Base-by-base conservation (phyloP, 2,113 vertebrate species). In the Nipponia nippon region DNA sequence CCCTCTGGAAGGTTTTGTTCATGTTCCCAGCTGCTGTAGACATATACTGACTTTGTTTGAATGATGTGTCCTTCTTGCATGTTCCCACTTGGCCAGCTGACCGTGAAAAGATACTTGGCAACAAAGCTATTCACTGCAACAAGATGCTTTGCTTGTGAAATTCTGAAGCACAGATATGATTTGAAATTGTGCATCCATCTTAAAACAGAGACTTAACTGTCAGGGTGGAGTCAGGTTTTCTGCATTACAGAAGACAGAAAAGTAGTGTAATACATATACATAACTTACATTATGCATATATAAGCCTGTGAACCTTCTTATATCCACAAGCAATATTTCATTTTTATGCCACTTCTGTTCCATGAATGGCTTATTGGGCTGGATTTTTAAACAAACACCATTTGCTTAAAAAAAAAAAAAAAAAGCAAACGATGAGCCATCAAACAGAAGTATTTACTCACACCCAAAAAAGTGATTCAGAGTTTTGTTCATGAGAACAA, bases 71-170 rank as follows among this genome's bases (percentile, higher is more conserved):
- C 89, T 89, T 95, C 72, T 87, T 94, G 61, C 70, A 34, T 52
- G 61, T 34, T 85, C 90, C 85, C 75, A 90, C 70, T 85, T 63
- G 94, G 70, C 66, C 90, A 94, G 88, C 29, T 94, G 90, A 91
- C 90, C 4, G 0, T 94, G 73, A 66, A 89, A 80, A 72, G 42
- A 79, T 17, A 53, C 44, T 67, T 69, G 36, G 44, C 44, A 65
- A 75, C 13, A 75, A 46, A 85, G 58, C 32, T 67, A 79, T 76
- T 80, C 71, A n/a, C 66, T 53, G 66, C 71, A 91, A 80, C 36
- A 14, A 77, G 67, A 83, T n/a, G 49, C 42, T 89, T 78, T 73
- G 71, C 76, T 77, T 77, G 71, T 92, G 66, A 72, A 90, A 80
- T 61, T 80, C 75, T 10, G 7, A 89, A 89, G 83, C 72, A 87